Evolutionary conservation across 2,888 invertebrate genomes (phyloP).

Genomic region (Empis stercorea): DNA sequence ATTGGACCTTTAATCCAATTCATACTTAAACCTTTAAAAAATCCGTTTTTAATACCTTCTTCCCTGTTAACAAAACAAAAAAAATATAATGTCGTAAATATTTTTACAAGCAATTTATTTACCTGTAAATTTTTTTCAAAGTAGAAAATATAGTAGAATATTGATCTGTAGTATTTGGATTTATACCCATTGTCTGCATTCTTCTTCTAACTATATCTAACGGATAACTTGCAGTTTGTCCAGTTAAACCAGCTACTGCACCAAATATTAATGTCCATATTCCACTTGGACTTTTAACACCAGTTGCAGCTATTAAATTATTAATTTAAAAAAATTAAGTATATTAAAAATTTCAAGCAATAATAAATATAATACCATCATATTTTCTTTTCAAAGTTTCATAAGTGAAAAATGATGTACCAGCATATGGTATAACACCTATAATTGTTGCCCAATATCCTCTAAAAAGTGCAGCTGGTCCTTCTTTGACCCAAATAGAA

Average conservation of each 20-base stretch:
- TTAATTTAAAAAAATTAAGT: neutral
- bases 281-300: constrained; percentile 40
- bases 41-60: constrained; percentile 79
- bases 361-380: constrained; percentile 40
- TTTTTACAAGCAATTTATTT: constrained; percentile 20
- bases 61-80: constrained; percentile 41
- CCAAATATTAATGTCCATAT: constrained; percentile 66
- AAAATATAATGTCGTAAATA: neutral
- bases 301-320: constrained; percentile 33
- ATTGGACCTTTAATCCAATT: constrained; percentile 95
- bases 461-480: constrained; percentile 61
- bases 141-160: constrained; percentile 56
- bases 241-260: constrained; percentile 81
- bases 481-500: constrained; percentile 65
- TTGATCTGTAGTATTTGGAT: constrained; percentile 37
- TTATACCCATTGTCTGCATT: constrained; percentile 45
- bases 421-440: constrained; percentile 94
- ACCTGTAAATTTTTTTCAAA: constrained; percentile 56
- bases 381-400: constrained; percentile 80
- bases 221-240: constrained; percentile 94
- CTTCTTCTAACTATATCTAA: constrained; percentile 70
- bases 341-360: neutral
- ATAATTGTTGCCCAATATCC: constrained; percentile 84
- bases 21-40: constrained; percentile 98
- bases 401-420: constrained; percentile 93